phyloP scores from a whole-genome alignment of 1,140 invertebrate species.

The Sinella curviseta region DNA sequence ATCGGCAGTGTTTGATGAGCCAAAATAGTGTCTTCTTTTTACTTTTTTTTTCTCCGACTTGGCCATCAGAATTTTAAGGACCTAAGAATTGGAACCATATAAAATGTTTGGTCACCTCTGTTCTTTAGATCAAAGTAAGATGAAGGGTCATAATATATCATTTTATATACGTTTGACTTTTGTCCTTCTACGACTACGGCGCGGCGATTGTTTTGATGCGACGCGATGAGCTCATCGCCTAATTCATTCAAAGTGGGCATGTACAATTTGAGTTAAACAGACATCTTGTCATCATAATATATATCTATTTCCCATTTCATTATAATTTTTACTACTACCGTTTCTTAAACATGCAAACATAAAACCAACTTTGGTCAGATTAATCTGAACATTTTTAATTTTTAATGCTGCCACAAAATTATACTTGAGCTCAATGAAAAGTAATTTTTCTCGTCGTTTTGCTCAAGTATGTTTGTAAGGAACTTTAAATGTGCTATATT shows the following conservation, averaged over 20 bases:
- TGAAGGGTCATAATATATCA: too few relatives aligned
- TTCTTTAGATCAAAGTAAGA: too few relatives aligned
- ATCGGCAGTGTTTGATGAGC: too few relatives aligned
- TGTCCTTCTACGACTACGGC: too few relatives aligned
- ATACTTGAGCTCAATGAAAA: background rate
- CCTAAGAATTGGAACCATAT: too few relatives aligned
- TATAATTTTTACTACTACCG: background rate
- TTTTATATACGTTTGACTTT: too few relatives aligned
- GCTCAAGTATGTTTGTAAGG: background rate
- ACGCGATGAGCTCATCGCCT: background rate
- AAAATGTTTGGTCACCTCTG: too few relatives aligned
- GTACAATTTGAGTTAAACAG: background rate
- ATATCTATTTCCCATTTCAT: background rate
- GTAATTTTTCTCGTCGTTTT: background rate
- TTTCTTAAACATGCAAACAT: background rate
- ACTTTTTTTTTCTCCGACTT: too few relatives aligned
- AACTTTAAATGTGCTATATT: background rate
- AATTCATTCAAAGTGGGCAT: background rate
- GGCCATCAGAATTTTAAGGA: too few relatives aligned
- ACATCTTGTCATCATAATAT: background rate
- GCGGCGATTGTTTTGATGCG: too few relatives aligned
- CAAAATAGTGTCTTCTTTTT: too few relatives aligned
- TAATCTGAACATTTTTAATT: background rate
- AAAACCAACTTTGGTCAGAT: background rate
- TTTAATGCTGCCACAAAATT: background rate